A percentile compares a stretch with the other conserved stretches of the same genome.
These are phyloP conservation scores for Lithophane semibrunnea DNA, from an alignment of 2,888 invertebrate species.

Conservation along the genomic window DNA sequence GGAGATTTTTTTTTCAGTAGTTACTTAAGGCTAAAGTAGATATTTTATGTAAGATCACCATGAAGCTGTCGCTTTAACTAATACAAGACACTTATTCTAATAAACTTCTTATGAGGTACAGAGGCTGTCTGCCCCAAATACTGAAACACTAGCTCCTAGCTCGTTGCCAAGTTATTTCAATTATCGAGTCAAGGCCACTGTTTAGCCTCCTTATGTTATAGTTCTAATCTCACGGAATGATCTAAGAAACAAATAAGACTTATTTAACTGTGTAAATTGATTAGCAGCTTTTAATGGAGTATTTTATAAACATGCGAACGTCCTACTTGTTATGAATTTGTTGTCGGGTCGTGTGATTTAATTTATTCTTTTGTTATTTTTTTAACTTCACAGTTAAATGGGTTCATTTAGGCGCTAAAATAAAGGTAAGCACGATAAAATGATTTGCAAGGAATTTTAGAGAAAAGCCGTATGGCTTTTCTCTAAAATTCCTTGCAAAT, in stretches of 20 bases:
- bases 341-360: neutral
- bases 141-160: constrained; percentile 28
- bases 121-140: constrained; percentile 34
- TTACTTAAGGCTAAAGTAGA: too few species aligned
- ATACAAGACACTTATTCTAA: neutral
- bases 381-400: neutral
- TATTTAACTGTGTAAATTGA: constrained; percentile 47
- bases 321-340: constrained; percentile 3
- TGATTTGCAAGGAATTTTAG: neutral
- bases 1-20: too few species aligned
- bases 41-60: neutral
- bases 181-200: constrained; percentile 48
- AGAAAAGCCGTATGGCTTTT: neutral
- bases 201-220: constrained; percentile 36
- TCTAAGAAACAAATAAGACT: constrained; percentile 58
- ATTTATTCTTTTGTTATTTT: too few species aligned
- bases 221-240: constrained; percentile 65
- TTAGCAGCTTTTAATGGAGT: constrained; percentile 37
- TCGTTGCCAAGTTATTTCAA: constrained; percentile 53
- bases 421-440: neutral
- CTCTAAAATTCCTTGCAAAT: too few species aligned
- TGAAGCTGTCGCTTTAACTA: neutral
- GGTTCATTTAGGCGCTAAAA: neutral
- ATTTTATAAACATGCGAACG: constrained; percentile 44
- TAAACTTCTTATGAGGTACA: constrained; percentile 4